Base-by-base conservation (phyloP, 2,797 vertebrate genomes). In the Agapornis canus region DNA sequence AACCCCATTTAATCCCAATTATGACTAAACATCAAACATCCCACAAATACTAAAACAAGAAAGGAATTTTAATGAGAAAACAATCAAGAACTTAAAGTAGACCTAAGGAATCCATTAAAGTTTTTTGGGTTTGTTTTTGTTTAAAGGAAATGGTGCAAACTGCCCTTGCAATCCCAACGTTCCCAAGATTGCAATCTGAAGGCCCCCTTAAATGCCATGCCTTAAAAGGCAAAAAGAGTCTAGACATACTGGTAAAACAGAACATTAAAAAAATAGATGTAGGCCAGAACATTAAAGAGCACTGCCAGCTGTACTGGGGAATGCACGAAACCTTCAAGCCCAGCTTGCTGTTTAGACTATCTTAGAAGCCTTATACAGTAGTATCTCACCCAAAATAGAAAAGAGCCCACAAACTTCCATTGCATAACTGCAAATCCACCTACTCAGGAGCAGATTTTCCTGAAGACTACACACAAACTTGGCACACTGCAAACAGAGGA, bases 181-280 rank as follows among this genome's bases (percentile, higher is more conserved):
- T 96, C 95, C 85, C 88, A 90, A 77, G 87, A 29, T 32, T 32
- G 79, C 89, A 95, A 92, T 86, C 89, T 94, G 29, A 96, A 95
- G 88, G 87, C 69, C 76, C 82, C 89, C 60, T 27, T 60, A 79
- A 95, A 97, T 96, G 95, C 95, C 96, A 96, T 89, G 77, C 96
- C 96, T 95, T 97, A 97, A 96, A 97, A 96, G 96, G 96, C 87
- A 96, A 95, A 96, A 94, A 81, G 70, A 94, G 94, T 45, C 76
- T 69, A 88, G 95, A 94, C 90, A 57, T 9, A 31, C 78, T 72
- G 95, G 94, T 77, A 86, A 90, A 92, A 85, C 32, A 79, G 86
- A 91, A 82, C 82, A 39, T 52, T 66, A 22, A 56, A 78, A 65
- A 71, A 56, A 59, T 70, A 94, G 65, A 49, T 18, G 90, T 23